Base-by-base conservation (phyloP, 2,888 invertebrate species). In the Netelia fuscicornis region DNA sequence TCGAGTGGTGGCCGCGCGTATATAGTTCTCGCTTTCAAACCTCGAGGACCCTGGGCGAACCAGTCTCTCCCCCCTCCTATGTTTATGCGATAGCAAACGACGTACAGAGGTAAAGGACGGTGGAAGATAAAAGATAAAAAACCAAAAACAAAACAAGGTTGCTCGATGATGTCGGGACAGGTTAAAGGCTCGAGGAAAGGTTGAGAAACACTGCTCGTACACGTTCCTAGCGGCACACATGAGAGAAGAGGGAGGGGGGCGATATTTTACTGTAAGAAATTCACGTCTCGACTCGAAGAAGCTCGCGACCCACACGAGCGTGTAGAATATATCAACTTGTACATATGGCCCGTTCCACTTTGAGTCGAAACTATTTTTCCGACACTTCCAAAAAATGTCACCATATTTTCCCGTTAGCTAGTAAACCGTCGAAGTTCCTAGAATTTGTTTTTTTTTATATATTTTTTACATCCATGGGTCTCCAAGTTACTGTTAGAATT, bases 151-250 rank as follows among this genome's bases (percentile, higher is more conserved):
- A 72, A 54, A 44, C 30, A 58, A 71, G 67, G 37, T 23, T 65
- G 52, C 30, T 30, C 30, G 30, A 30, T 30, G 17, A 52, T 30
- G 20, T 10, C 20, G 48, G 42, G 20, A 30, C 17, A 17, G 44
- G 52, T 67, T 68, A 11, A 67, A 30, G 23, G 11, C 2, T 6
- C 42, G 62, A 79, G 60, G 17, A 20, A 9, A 62, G 56, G 70
- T 83, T 83, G 86, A 86, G 86, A 83, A 81, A 65, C 86, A 78
- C 83, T 86, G 86, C 37, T 17, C 20, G 23, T 30, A n/a, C 67
- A 77, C 58, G 71, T 60, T 42, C 56, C 60, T 23, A 75, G 58
- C 48, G 10, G 23, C 64, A 62, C 62, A 72, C 77, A 75, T 65
- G 71, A 72, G 68, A 23, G 64, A 37, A 37, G 17, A 20, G n/a